A percentile compares a stretch with the other conserved stretches of the same genome.
Conservation (phyloP, 2,113 vertebrate genomes). For the Gnathonemus echidnorhynchus region DNA sequence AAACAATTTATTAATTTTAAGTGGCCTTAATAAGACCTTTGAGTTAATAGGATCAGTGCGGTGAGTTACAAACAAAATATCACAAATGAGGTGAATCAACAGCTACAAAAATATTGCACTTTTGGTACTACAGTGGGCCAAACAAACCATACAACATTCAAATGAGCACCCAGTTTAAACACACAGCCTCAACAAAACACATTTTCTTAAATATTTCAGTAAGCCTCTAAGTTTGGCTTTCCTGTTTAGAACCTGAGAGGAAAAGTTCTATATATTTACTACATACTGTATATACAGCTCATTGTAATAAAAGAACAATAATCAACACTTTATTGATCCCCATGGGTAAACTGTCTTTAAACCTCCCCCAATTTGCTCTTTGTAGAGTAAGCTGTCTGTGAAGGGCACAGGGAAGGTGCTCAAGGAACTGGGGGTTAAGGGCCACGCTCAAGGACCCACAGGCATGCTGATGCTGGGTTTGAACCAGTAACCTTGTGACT, state of each 20-base stretch:
- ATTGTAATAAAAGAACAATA: neutral
- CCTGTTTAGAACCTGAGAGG: conserved; percentile 48
- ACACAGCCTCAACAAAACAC: conserved; percentile 35
- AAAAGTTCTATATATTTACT: conserved; percentile 26
- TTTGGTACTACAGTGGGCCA: conserved; percentile 53
- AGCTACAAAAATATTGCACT: conserved; percentile 70
- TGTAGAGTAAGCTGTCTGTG: no score
- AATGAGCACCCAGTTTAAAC: conserved; percentile 42
- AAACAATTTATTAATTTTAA: no score
- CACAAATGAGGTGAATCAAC: conserved; percentile 44
- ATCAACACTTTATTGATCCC: no score
- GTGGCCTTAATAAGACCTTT: conserved; percentile 42
- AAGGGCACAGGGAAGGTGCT: no score
- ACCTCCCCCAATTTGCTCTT: no score
- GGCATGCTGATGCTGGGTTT: no score
- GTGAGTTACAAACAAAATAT: conserved; percentile 41
- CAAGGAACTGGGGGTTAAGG: no score
- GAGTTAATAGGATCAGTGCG: conserved; percentile 57
- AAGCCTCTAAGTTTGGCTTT: conserved; percentile 34
- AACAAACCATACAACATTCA: conserved; percentile 31
- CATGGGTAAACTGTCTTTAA: no score
- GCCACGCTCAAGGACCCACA: no score
- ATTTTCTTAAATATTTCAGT: conserved; percentile 45
- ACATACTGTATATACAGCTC: conserved; percentile 12
- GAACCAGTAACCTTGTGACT: no score